Conservation (phyloP, 2,797 vertebrate species). For the Sparidentex hasta region DNA sequence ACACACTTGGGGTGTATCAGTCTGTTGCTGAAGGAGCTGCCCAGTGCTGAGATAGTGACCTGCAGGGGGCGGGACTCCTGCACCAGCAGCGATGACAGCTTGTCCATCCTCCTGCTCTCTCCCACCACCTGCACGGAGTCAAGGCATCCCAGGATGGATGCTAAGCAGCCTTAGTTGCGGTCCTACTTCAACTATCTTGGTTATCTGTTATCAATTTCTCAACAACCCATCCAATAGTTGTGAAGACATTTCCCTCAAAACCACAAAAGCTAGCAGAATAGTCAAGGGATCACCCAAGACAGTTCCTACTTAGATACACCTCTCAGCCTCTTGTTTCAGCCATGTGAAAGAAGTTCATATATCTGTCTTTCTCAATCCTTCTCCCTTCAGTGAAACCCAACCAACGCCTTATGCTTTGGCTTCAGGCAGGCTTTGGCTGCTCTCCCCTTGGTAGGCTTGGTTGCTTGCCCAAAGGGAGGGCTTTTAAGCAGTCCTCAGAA, state of each 20-base stretch:
- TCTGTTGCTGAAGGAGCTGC: no score
- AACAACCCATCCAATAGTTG: background rate
- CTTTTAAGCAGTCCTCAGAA: slow-evolving; percentile 73
- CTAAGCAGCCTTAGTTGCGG: no score
- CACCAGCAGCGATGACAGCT: no score
- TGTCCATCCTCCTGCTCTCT: no score
- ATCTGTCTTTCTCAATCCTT: slow-evolving; percentile 39
- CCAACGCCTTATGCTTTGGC: slow-evolving; percentile 47
- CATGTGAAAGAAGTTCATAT: slow-evolving; percentile 20
- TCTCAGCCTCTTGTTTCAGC: slow-evolving; percentile 13
- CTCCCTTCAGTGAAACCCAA: slow-evolving; percentile 38
- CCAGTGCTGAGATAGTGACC: no score
- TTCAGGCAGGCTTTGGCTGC: slow-evolving; percentile 43
- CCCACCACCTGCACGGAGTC: no score
- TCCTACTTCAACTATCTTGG: background rate
- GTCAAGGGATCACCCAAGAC: no score
- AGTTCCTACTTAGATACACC: background rate
- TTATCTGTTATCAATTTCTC: no score
- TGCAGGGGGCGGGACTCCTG: no score
- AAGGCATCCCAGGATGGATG: no score
- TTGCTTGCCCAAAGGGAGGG: slow-evolving; percentile 49
- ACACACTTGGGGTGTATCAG: no score
- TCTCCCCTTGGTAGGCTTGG: slow-evolving; percentile 44
- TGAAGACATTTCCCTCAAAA: background rate
- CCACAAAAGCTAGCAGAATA: background rate